Evolutionary conservation across 2,888 invertebrate species (phyloP).

Genomic region (Ceriagrion tenellum): DNA sequence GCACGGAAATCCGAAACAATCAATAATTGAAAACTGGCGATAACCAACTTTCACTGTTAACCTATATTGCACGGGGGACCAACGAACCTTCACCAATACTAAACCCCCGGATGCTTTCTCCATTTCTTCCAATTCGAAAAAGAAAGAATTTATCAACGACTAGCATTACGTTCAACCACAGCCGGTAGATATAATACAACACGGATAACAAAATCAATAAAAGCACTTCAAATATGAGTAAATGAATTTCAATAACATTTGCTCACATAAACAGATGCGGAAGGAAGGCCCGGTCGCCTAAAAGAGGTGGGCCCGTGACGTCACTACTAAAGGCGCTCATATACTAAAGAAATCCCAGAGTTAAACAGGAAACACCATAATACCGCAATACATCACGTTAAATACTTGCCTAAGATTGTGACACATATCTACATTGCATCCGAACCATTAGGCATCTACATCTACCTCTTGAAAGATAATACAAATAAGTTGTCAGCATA

Average conservation of each 20-base stretch:
- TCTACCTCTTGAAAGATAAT: not conserved
- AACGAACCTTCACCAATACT: not conserved
- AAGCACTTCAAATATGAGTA: not conserved
- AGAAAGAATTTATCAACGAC: not conserved
- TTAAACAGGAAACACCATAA: not conserved
- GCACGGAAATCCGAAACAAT: not conserved
- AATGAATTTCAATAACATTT: not conserved
- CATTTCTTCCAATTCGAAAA: not conserved
- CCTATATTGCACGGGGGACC: not conserved
- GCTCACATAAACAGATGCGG: not conserved
- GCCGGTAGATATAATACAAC: not conserved
- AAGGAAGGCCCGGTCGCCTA: not conserved
- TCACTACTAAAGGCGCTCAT: not conserved
- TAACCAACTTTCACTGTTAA: not conserved
- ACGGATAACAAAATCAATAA: not conserved
- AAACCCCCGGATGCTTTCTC: not conserved
- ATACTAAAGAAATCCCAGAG: not conserved
- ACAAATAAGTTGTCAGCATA: no score
- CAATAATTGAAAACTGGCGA: not conserved
- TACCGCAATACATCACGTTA: not conserved
- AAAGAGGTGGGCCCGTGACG: not conserved
- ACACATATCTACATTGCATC: not conserved
- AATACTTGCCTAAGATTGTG: not conserved
- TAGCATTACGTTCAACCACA: not conserved
- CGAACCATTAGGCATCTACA: not conserved